These are phyloP conservation scores for Pempheris klunzingeri DNA, from an alignment of 2,797 vertebrate genomes.

Conservation along the genomic window DNA sequence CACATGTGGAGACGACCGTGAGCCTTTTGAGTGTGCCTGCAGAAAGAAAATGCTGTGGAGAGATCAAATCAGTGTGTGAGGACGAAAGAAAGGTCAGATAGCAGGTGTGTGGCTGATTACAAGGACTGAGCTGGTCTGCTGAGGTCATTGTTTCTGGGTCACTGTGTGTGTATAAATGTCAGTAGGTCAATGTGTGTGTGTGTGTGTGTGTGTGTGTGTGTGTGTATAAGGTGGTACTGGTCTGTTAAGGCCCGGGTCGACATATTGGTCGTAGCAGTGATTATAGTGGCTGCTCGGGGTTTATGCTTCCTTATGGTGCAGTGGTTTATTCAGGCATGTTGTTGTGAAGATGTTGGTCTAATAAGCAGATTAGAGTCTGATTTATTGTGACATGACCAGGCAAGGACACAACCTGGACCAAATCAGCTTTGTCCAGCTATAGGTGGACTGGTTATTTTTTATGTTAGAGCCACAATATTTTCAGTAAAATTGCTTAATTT, in stretches of 20 bases:
- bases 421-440: not conserved
- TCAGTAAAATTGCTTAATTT: not conserved
- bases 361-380: not conserved
- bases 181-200: constrained; percentile 5
- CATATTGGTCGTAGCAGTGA: constrained; percentile 17
- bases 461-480: not conserved
- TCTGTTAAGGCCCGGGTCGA: constrained; percentile 12
- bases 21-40: not conserved
- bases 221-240: not conserved
- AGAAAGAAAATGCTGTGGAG: constrained; percentile 9
- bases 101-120: constrained; percentile 55
- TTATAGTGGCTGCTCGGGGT: constrained; percentile 4
- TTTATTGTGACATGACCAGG: constrained; percentile 5
- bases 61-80: constrained; percentile 35
- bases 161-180: constrained; percentile 23
- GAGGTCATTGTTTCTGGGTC: constrained; percentile 41
- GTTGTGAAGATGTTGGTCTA: not conserved
- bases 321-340: not conserved
- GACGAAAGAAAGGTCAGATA: constrained; percentile 50
- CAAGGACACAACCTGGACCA: not conserved
- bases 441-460: not conserved
- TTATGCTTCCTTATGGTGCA: constrained; percentile 6
- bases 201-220: not conserved
- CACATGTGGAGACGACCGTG: too few species aligned
- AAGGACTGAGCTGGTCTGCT: constrained; percentile 12